Conservation (phyloP, 2,797 vertebrate genomes). For the Pseudopleuronectes americanus region DNA sequence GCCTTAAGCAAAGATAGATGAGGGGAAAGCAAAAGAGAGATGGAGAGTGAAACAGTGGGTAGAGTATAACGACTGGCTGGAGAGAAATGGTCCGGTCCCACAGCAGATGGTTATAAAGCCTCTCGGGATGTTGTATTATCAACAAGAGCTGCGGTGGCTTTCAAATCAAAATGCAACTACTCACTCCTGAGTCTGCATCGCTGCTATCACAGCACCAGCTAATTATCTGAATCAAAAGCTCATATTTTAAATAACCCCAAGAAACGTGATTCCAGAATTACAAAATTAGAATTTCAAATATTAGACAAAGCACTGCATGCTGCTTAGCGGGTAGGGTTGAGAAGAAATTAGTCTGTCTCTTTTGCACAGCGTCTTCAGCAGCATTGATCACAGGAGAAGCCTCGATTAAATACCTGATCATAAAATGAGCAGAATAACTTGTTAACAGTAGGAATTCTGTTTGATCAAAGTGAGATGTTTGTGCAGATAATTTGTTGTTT, state of each 20-base stretch:
- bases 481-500: no score
- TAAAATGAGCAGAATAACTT: not conserved
- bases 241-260: not conserved
- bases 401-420: not conserved
- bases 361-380: not conserved
- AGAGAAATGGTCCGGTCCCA: constrained; percentile 37
- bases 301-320: not conserved
- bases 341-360: not conserved
- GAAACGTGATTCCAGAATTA: constrained; percentile 5
- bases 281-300: constrained; percentile 7
- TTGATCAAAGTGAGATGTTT: not conserved
- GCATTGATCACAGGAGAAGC: not conserved
- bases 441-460: not conserved
- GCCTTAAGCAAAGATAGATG: constrained; percentile 27
- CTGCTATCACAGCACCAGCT: constrained; percentile 28
- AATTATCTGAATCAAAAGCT: constrained; percentile 29
- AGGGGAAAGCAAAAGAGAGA: not conserved
- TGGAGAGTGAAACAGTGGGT: not conserved
- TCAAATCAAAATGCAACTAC: constrained; percentile 29
- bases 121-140: constrained; percentile 45
- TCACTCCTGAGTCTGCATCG: constrained; percentile 6
- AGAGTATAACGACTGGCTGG: constrained; percentile 12
- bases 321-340: not conserved
- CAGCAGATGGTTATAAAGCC: constrained; percentile 52
- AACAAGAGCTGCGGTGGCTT: constrained; percentile 11